Percentiles rank a stretch among this genome's conserved stretches.
Evolutionary conservation across 1,140 invertebrate genomes (phyloP).

Genomic region (Diorhabda carinulata): DNA sequence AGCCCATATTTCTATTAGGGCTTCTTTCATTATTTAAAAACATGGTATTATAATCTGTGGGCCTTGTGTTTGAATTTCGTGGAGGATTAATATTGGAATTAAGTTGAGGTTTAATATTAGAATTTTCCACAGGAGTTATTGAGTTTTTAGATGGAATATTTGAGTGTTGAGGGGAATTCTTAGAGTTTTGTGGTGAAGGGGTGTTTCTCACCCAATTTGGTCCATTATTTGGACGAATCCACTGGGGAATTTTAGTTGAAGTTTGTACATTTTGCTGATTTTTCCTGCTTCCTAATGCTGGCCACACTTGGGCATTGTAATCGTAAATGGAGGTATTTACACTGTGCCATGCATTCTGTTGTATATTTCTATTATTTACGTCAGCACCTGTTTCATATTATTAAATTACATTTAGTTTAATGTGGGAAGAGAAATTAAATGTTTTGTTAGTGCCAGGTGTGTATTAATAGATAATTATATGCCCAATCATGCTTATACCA

Average conservation of each 20-base stretch:
- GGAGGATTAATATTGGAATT: neutral
- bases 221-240: constrained; percentile 26
- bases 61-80: neutral
- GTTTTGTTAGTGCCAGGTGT: no score
- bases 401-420: no score
- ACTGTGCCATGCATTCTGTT: constrained; percentile 4
- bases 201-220: constrained; percentile 29
- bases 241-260: constrained; percentile 12
- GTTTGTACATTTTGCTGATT: constrained; percentile 7
- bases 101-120: neutral
- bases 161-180: no score
- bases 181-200: neutral
- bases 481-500: no score
- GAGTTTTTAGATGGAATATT: neutral
- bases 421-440: no score
- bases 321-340: neutral
- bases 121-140: neutral
- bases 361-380: neutral
- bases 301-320: constrained; percentile 20
- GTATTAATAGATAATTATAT: no score
- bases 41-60: constrained; percentile 6
- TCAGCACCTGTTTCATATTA: constrained; percentile 5
- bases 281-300: constrained; percentile 24
- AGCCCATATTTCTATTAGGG: neutral
- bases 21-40: constrained; percentile 19